A percentile compares a stretch with the other conserved stretches of the same genome.
These are phyloP conservation scores for Nymphalis urticae DNA, from an alignment of 2,888 invertebrate species.

Conservation along the genomic window DNA sequence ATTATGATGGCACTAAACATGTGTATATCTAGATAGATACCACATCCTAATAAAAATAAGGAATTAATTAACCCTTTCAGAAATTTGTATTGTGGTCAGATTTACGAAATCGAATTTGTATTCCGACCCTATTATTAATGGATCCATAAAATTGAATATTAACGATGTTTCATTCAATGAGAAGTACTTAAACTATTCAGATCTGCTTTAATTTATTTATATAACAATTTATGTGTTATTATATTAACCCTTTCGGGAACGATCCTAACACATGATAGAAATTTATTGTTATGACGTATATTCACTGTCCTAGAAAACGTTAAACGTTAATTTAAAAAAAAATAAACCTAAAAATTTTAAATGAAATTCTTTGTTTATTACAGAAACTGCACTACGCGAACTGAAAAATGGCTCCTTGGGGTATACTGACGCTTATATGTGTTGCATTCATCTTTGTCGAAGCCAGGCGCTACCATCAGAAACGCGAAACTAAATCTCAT, in stretches of 20 bases:
- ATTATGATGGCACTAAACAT: too few relatives aligned
- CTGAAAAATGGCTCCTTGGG: slow-evolving; percentile 58
- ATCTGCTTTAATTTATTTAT: background rate
- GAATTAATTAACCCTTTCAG: background rate
- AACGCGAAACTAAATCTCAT: slow-evolving; percentile 51
- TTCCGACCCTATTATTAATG: background rate
- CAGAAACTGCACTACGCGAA: slow-evolving; percentile 47
- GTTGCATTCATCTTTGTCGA: slow-evolving; percentile 54
- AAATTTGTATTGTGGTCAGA: background rate
- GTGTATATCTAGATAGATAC: too few relatives aligned
- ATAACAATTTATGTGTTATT: background rate
- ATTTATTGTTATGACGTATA: too few relatives aligned
- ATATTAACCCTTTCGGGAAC: background rate
- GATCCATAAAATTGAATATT: background rate
- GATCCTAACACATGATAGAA: too few relatives aligned
- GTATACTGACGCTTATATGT: slow-evolving; percentile 52
- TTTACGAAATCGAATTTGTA: background rate
- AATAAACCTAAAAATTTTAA: slow-evolving; percentile 8
- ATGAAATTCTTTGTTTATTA: slow-evolving; percentile 41
- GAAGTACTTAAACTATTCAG: background rate
- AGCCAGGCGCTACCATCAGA: slow-evolving; percentile 55
- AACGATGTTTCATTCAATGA: background rate
- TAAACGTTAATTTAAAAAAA: too few relatives aligned
- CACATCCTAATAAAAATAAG: too few relatives aligned
- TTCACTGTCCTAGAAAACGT: too few relatives aligned